phyloP scores from a whole-genome alignment of 2,113 vertebrate genomes.

The human region GRCh38 chr5:32027501-32028000 shows the following conservation, averaged over 20 bases:
- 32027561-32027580: neutral
- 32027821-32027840: slow-evolving; percentile 77
- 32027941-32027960: neutral
- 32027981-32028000: slow-evolving; percentile 57
- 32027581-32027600: rapidly evolving
- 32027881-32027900: slow-evolving; percentile 79
- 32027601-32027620: neutral
- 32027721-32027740: neutral
- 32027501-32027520: neutral
- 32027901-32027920: slow-evolving; percentile 77
- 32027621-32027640: neutral
- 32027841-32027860: slow-evolving; percentile 81
- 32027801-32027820: slow-evolving; percentile 76
- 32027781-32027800: slow-evolving; percentile 78
- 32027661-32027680: neutral
- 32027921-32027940: slow-evolving; percentile 73
- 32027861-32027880: slow-evolving; percentile 81
- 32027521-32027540: neutral
- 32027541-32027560: neutral
- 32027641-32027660: neutral
- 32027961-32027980: slow-evolving; percentile 65
- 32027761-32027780: slow-evolving; percentile 3
- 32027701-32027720: neutral
- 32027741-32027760: neutral
- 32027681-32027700: neutral